Base-by-base conservation (phyloP, 2,113 vertebrate genomes). In the Pyxicephalus adspersus region DNA sequence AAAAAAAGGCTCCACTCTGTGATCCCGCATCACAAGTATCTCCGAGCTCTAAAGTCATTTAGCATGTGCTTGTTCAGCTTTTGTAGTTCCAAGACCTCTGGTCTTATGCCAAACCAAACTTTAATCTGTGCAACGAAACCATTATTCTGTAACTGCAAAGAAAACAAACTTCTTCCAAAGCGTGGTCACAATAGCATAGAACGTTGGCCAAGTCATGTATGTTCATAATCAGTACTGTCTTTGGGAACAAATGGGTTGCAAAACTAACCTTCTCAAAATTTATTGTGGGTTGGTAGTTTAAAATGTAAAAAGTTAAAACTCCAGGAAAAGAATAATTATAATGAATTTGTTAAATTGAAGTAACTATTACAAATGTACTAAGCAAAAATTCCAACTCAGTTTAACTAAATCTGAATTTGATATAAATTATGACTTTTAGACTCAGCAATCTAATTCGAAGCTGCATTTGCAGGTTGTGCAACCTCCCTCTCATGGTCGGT, bases 41-140 rank as follows among this genome's bases (percentile, higher is more conserved):
- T 31, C 63, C 28, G 17, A 45, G 20, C 22, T 22, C n/a, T 58
- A n/a, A n/a, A 58, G 13, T 58, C 20, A 28, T 29, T 64, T 3
- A 55, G 7, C 68, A n/a, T 54, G 25, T 34, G 19, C 45, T 55
- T 55, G 20, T 55, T 54, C 26, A 31, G 34, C 63, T 64, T 64
- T 55, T 54, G 61, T 55, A 60, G 16, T 74, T 60, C 55, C 31
- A 66, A 65, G 45, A 16, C 15, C 26, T 29, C 63, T 52, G 75
- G 75, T 54, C 63, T 29, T 4, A 51, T 16, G 75, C 58, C 74
- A 76, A 38, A 29, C 75, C 61, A 31, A 77, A 65, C 20, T 26
- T 77, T 77, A 77, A 77, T 77, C 61, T 65, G 61, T 54, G 52
- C 60, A 68, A 60, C 31, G 38, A 45, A 70, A 58, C 54, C 77